Percentiles rank a stretch among this genome's conserved stretches.
phyloP scores from a whole-genome alignment of 92 coral and sea anemone species.

The Metridium senile region DNA sequence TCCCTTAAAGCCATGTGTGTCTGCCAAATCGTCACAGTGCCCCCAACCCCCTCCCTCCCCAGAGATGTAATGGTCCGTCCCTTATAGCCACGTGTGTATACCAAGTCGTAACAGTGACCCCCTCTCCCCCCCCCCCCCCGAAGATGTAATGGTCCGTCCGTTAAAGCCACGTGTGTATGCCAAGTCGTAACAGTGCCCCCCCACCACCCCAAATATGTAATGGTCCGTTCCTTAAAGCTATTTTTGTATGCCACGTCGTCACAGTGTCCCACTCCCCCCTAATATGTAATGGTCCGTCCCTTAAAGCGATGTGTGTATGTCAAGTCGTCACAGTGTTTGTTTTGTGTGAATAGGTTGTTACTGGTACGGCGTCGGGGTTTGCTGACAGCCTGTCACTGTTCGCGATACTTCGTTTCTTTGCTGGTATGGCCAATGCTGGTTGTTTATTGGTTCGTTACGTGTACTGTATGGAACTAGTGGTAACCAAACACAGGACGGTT shows the following conservation, averaged over 20 bases:
- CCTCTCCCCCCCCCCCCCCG: background rate
- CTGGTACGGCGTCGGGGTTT: conserved; percentile 55
- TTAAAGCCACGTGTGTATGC: too few relatives aligned
- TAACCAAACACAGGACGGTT: conserved; percentile 68
- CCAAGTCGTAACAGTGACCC: too few relatives aligned
- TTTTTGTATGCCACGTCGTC: too few relatives aligned
- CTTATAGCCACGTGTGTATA: too few relatives aligned
- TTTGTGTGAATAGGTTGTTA: conserved; percentile 28
- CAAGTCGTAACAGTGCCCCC: too few relatives aligned
- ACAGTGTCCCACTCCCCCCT: conserved; percentile 5
- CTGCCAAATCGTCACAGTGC: background rate
- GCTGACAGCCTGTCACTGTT: conserved; percentile 75
- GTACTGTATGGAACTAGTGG: conserved; percentile 77
- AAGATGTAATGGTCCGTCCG: conserved; percentile 37
- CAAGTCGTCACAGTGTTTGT: too few relatives aligned
- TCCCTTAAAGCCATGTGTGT: conserved; percentile 49
- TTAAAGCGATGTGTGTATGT: conserved; percentile 74
- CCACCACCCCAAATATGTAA: too few relatives aligned
- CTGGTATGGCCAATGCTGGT: conserved; percentile 70
- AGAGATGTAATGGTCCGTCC: background rate
- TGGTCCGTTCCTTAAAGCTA: conserved; percentile 60
- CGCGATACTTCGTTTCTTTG: conserved; percentile 63
- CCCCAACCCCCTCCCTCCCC: conserved; percentile 2
- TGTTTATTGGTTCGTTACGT: conserved; percentile 71
- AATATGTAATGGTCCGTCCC: conserved; percentile 45